A percentile compares a stretch with the other conserved stretches of the same genome.
phyloP scores from a whole-genome alignment of 2,797 vertebrate species.

The Nasua narica region DNA sequence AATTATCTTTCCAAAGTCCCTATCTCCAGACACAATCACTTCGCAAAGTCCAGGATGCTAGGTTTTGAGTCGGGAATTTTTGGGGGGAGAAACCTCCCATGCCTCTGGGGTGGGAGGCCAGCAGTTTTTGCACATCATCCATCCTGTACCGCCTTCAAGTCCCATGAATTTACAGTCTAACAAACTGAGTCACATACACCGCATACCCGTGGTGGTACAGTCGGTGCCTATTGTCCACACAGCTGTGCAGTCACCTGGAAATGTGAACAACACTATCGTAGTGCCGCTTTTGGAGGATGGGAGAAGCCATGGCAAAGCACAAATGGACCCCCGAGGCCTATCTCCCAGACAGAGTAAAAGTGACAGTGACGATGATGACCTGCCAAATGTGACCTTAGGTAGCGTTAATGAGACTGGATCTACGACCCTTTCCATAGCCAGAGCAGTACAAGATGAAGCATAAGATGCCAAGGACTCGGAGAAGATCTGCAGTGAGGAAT shows the following conservation, averaged over 20 bases:
- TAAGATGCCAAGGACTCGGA: background rate
- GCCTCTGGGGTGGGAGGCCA: slow-evolving; percentile 94
- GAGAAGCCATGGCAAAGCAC: slow-evolving; percentile 96
- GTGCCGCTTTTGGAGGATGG: slow-evolving; percentile 97
- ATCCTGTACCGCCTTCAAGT: slow-evolving; percentile 94
- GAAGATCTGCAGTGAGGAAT: background rate
- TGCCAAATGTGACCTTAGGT: slow-evolving; percentile 99
- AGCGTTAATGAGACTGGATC: slow-evolving; percentile 99
- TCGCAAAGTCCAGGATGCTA: background rate
- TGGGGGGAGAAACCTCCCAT: slow-evolving; percentile 79
- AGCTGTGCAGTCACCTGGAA: slow-evolving; percentile 95
- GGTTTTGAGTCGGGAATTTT: background rate
- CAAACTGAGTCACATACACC: slow-evolving; percentile 97
- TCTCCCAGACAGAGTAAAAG: slow-evolving; percentile 99
- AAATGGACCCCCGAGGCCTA: slow-evolving; percentile 94
- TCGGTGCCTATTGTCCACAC: slow-evolving; percentile 98
- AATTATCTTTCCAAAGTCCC: background rate
- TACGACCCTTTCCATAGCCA: slow-evolving; percentile 99
- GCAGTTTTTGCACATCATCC: slow-evolving; percentile 99
- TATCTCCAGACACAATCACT: background rate
- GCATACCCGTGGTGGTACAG: slow-evolving; percentile 98
- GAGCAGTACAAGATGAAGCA: slow-evolving; percentile 92
- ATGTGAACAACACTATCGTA: slow-evolving; percentile 97
- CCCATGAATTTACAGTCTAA: slow-evolving; percentile 94
- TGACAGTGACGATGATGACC: slow-evolving; percentile 99